phyloP scores from a whole-genome alignment of 2,888 invertebrate species.

The Lamellibrachia satsuma region DNA sequence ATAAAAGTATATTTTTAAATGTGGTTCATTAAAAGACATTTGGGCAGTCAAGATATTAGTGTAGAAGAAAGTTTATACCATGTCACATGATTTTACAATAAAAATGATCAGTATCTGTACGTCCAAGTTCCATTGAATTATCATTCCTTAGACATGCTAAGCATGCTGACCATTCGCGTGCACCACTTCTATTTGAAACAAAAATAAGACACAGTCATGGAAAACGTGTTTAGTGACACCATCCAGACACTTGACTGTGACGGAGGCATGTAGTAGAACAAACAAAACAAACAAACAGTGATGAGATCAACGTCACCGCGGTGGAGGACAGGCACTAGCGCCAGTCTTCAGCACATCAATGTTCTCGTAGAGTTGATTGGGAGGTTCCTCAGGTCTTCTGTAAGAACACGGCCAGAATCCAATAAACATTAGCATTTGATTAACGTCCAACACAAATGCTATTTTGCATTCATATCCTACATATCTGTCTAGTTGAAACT shows the following conservation, averaged over 20 bases:
- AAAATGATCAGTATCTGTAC: too few species aligned
- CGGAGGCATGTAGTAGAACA: neutral
- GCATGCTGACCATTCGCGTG: neutral
- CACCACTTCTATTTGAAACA: neutral
- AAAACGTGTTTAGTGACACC: neutral
- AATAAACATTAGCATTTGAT: neutral
- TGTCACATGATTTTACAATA: too few species aligned
- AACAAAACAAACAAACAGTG: too few species aligned
- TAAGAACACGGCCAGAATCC: neutral
- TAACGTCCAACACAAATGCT: neutral
- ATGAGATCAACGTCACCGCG: neutral
- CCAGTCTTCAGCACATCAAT: neutral
- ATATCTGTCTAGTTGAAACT: neutral
- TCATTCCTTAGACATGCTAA: neutral
- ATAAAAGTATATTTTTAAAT: too few species aligned
- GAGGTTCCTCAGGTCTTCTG: neutral
- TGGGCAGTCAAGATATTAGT: too few species aligned
- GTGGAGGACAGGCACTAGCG: neutral
- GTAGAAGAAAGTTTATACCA: too few species aligned
- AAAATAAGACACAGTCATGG: neutral
- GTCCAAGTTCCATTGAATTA: too few species aligned
- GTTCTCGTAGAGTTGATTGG: neutral
- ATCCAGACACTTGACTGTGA: neutral
- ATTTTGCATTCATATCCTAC: neutral
- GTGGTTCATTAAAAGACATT: too few species aligned